Evolutionary conservation across 2,797 vertebrate genomes (phyloP).

Genomic region (Eupleurogrammus muticus): DNA sequence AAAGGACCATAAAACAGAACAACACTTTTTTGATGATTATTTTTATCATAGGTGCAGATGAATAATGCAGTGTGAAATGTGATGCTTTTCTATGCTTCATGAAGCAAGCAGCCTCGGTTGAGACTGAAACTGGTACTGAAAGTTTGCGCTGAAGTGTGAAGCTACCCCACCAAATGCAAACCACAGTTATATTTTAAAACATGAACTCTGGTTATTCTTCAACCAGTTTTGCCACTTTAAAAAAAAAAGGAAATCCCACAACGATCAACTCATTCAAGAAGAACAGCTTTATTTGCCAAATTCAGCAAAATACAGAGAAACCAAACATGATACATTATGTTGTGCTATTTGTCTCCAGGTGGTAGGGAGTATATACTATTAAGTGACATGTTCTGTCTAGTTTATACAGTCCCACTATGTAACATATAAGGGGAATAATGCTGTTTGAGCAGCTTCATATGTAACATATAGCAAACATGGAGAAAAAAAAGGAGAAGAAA

Average conservation of each 20-base stretch:
- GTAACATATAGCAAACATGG: conserved; percentile 24
- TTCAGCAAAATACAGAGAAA: not conserved
- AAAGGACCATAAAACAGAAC: not conserved
- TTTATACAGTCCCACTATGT: conserved; percentile 15
- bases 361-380: conserved; percentile 19
- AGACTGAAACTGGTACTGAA: conserved; percentile 72
- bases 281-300: conserved; percentile 64
- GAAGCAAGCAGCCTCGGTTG: not conserved
- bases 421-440: conserved; percentile 22
- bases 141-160: conserved; percentile 45
- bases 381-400: conserved; percentile 34
- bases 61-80: conserved; percentile 14
- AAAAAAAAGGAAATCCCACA: not conserved
- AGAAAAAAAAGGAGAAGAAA: conserved; percentile 28
- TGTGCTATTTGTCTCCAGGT: conserved; percentile 21
- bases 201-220: not conserved
- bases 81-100: conserved; percentile 42
- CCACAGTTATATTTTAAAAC: not conserved
- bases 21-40: not conserved
- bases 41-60: not conserved
- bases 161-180: conserved; percentile 24
- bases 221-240: not conserved
- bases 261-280: conserved; percentile 10
- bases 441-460: conserved; percentile 15
- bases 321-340: conserved; percentile 25